These are phyloP conservation scores for Bubo bubo DNA, from an alignment of 2,113 vertebrate genomes.

Conservation along the genomic window DNA sequence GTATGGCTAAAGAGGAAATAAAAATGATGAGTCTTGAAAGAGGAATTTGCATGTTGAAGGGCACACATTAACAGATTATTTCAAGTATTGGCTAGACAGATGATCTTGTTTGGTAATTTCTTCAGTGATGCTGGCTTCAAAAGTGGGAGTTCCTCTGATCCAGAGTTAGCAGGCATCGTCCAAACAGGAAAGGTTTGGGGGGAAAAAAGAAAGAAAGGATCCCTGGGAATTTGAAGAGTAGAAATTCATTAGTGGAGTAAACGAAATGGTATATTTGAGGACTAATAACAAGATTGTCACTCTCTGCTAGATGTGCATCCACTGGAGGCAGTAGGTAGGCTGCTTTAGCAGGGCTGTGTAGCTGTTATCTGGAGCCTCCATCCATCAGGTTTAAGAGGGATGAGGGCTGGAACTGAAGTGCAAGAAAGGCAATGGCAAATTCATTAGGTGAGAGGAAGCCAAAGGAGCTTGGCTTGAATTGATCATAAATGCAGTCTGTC, in stretches of 20 bases:
- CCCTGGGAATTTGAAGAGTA: neutral
- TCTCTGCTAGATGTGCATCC: neutral
- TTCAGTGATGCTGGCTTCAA: neutral
- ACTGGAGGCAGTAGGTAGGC: neutral
- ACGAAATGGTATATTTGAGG: neutral
- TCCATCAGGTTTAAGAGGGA: neutral
- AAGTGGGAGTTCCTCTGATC: neutral
- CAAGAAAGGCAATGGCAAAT: neutral
- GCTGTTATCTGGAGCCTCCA: neutral
- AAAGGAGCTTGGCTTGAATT: neutral
- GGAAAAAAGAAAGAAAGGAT: neutral
- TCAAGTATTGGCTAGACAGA: conserved; percentile 6
- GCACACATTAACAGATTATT: neutral
- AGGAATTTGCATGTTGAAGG: conserved; percentile 49
- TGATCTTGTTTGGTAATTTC: neutral
- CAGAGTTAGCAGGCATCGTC: neutral
- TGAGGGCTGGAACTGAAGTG: neutral
- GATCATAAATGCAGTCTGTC: neutral
- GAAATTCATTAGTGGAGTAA: neutral
- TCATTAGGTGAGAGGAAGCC: neutral
- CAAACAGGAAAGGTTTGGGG: rapidly evolving
- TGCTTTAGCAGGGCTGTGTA: neutral
- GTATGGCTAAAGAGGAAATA: conserved; percentile 31
- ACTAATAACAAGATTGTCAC: rapidly evolving
- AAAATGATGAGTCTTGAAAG: conserved; percentile 39